Percentiles rank a stretch among this genome's conserved stretches.
phyloP scores from a whole-genome alignment of 2,888 invertebrate genomes.

The Drosophila melanocephala region DNA sequence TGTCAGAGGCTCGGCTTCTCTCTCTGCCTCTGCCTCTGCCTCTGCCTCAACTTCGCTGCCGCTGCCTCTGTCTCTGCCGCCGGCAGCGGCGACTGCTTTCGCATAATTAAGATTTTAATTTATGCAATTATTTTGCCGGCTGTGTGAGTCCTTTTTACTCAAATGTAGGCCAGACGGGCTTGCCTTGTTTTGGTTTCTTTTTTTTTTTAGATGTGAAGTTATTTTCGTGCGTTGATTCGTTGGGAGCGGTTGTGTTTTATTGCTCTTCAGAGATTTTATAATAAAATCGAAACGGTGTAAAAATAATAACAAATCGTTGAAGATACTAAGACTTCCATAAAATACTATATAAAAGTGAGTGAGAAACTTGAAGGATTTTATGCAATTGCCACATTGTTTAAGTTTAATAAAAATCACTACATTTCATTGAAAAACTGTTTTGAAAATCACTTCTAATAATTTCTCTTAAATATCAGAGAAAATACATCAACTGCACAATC shows the following conservation, averaged over 20 bases:
- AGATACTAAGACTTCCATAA: background rate
- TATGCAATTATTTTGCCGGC: slow-evolving; percentile 81
- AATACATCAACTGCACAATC: too few species aligned
- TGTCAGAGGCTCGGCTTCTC: slow-evolving; percentile 47
- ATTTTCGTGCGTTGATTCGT: slow-evolving; percentile 59
- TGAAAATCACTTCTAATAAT: background rate
- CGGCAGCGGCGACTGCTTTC: slow-evolving; percentile 47
- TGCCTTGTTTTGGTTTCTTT: slow-evolving; percentile 47
- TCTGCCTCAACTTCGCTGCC: slow-evolving; percentile 11
- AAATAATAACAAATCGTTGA: background rate
- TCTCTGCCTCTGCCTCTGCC: slow-evolving; percentile 15
- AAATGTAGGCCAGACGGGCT: slow-evolving; percentile 56
- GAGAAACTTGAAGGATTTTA: background rate
- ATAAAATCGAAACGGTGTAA: background rate
- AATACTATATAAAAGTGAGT: background rate
- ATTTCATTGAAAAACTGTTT: background rate
- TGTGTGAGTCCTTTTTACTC: slow-evolving; percentile 59
- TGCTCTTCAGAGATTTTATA: slow-evolving; percentile 11
- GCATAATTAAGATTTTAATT: slow-evolving; percentile 82
- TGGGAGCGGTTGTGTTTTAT: slow-evolving; percentile 67
- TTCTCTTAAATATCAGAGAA: background rate
- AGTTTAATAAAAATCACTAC: background rate
- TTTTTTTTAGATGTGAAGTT: slow-evolving; percentile 59
- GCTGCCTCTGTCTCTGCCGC: slow-evolving; percentile 14
- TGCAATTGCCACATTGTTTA: background rate